Evolutionary conservation across 2,888 invertebrate species (phyloP).

Genomic region (Pristionchus mayeri): DNA sequence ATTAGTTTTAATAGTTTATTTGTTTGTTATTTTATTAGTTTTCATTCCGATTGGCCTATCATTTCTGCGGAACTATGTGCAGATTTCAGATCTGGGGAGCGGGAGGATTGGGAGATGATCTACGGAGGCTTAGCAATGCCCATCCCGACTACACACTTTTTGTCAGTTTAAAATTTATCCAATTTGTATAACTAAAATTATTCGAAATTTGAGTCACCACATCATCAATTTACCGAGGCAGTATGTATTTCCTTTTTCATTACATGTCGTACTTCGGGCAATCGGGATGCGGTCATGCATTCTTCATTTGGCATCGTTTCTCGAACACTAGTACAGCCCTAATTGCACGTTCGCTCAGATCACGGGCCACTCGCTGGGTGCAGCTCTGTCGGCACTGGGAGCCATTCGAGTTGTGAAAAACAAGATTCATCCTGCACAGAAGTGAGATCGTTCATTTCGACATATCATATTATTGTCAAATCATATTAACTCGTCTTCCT

Average conservation of each 20-base stretch:
- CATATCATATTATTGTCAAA: not conserved
- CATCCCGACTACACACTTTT: constrained; percentile 19
- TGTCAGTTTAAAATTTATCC: not conserved
- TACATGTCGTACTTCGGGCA: too few relatives aligned
- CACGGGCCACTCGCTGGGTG: constrained; percentile 67
- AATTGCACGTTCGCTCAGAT: constrained; percentile 52
- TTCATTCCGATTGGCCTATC: not conserved
- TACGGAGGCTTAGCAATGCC: not conserved
- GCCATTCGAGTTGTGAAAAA: constrained; percentile 55
- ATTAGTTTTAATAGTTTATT: not conserved
- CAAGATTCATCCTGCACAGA: not conserved
- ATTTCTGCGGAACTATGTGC: too few relatives aligned
- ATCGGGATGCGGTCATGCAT: too few relatives aligned
- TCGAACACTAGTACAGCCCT: too few relatives aligned
- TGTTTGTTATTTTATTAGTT: not conserved
- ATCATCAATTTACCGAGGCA: too few relatives aligned
- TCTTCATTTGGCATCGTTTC: too few relatives aligned
- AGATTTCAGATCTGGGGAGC: not conserved
- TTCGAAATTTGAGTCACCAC: too few relatives aligned
- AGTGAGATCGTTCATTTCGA: not conserved
- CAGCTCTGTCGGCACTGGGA: constrained; percentile 63
- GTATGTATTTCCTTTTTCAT: too few relatives aligned
- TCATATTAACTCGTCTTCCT: too few relatives aligned
- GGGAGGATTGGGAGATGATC: constrained; percentile 5
- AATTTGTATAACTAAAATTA: not conserved